Evolutionary conservation across 2,797 vertebrate genomes (phyloP).

Genomic region (Perodicticus potto): DNA sequence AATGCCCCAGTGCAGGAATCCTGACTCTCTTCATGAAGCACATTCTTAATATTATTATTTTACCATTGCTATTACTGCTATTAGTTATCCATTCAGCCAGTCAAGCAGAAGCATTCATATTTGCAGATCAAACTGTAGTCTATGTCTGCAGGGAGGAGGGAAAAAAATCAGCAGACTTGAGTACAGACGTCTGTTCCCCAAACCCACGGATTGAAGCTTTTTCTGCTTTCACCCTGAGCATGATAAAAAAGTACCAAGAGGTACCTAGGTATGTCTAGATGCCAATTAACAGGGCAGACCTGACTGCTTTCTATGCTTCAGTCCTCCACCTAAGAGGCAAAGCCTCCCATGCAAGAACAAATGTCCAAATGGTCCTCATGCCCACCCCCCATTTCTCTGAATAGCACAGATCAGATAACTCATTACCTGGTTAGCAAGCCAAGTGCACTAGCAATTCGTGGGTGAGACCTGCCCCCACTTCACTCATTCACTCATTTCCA

Average conservation of each 20-base stretch:
- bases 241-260: conserved; percentile 4
- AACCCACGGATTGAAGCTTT: background rate
- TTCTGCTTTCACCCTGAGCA: background rate
- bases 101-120: background rate
- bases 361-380: background rate
- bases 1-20: background rate
- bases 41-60: background rate
- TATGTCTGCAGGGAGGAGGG: background rate
- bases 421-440: background rate
- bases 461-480: background rate
- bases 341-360: background rate
- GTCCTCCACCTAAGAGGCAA: background rate
- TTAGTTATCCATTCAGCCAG: background rate
- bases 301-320: background rate
- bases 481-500: background rate
- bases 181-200: background rate
- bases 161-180: background rate
- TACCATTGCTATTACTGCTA: background rate
- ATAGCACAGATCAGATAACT: background rate
- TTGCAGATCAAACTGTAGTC: conserved; percentile 33
- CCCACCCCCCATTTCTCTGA: background rate
- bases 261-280: background rate
- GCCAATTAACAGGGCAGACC: background rate
- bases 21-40: background rate
- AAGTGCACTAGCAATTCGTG: background rate